phyloP scores from a whole-genome alignment of 2,797 vertebrate species.

The Notamacropus eugenii region DNA sequence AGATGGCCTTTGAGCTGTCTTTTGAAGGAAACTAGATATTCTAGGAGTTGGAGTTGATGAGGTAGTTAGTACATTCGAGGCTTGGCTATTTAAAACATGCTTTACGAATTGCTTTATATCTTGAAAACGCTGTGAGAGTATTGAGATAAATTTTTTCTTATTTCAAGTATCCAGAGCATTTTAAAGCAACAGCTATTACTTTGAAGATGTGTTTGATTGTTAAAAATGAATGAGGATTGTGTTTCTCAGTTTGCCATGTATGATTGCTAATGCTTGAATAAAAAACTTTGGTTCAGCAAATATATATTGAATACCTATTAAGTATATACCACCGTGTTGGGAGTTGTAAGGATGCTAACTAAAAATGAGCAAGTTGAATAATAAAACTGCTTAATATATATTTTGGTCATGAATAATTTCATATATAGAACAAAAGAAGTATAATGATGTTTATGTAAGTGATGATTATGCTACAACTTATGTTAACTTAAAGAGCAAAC shows the following conservation, averaged over 20 bases:
- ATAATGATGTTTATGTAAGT: constrained; percentile 6
- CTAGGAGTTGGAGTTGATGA: background rate
- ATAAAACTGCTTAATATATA: background rate
- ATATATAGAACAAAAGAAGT: background rate
- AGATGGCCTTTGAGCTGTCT: background rate
- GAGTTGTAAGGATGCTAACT: constrained; percentile 38
- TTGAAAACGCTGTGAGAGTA: constrained; percentile 4
- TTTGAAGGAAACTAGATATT: background rate
- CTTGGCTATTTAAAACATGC: constrained; percentile 23
- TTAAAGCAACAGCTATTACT: constrained; percentile 37
- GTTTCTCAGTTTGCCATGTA: constrained; percentile 36
- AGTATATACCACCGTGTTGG: background rate
- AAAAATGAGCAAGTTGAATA: background rate
- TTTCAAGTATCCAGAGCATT: constrained; percentile 29
- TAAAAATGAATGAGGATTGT: background rate
- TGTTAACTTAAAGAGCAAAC: background rate
- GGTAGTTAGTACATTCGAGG: background rate
- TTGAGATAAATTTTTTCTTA: constrained; percentile 37
- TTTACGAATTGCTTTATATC: constrained; percentile 25
- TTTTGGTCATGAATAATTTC: constrained; percentile 4
- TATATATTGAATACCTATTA: background rate
- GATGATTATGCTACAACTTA: constrained; percentile 15
- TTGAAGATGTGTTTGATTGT: constrained; percentile 18
- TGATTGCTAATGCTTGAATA: constrained; percentile 39
- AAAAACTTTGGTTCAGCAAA: constrained; percentile 22